These are phyloP conservation scores for Phaethon lepturus DNA, from an alignment of 2,113 vertebrate species.

Conservation along the genomic window DNA sequence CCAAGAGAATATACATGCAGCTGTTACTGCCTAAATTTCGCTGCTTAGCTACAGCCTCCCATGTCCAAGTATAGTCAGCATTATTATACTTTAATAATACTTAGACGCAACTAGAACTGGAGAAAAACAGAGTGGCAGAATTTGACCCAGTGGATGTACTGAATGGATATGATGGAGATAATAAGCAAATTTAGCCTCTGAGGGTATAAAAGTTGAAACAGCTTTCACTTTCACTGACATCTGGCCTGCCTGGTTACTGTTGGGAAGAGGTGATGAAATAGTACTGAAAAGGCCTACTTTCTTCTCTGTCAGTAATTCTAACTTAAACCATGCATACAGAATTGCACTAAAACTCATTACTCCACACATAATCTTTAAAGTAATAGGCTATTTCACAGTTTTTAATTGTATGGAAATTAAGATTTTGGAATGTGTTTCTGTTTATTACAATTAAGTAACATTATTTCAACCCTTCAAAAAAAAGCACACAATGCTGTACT, in stretches of 20 bases:
- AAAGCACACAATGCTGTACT: background rate
- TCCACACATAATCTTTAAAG: background rate
- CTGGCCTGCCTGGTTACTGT: background rate
- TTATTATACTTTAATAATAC: background rate
- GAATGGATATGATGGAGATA: background rate
- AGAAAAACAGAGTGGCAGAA: background rate
- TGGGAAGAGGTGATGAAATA: background rate
- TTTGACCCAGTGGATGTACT: background rate
- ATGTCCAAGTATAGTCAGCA: background rate
- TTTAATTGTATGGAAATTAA: background rate
- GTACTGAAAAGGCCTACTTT: background rate
- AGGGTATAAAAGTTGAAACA: background rate
- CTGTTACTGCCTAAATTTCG: background rate
- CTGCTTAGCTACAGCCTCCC: background rate
- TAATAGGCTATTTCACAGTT: background rate
- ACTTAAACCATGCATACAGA: background rate
- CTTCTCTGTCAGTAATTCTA: background rate
- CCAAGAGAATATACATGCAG: background rate
- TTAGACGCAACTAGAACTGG: background rate
- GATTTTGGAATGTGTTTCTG: background rate
- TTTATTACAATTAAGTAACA: background rate
- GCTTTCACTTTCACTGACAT: background rate
- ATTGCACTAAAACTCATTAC: background rate
- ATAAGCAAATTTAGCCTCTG: background rate
- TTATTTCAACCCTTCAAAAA: background rate